phyloP scores from a whole-genome alignment of 1,140 invertebrate species.

The Drosophila aff. region DNA sequence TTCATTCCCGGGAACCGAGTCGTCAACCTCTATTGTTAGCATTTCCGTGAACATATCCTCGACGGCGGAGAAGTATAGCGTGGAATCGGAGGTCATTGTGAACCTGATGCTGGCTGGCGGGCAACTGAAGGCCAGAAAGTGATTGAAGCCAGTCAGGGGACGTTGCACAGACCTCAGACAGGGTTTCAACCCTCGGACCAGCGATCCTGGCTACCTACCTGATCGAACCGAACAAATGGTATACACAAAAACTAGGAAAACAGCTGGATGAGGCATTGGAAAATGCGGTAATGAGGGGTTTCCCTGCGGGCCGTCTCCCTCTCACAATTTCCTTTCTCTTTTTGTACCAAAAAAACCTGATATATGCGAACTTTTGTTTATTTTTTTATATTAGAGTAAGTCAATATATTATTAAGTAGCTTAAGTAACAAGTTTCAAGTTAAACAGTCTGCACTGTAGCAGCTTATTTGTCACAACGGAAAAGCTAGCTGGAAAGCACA shows the following conservation, averaged over 20 bases:
- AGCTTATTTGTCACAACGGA: constrained; percentile 3
- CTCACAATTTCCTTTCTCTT: neutral
- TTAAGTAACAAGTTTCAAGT: neutral
- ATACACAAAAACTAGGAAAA: constrained; percentile 34
- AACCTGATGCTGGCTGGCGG: constrained; percentile 63
- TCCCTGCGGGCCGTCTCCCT: constrained; percentile 31
- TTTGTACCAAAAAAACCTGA: constrained; percentile 8
- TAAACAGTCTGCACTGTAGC: neutral
- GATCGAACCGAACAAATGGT: constrained; percentile 31
- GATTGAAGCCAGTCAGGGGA: constrained; percentile 55
- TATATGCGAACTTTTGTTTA: neutral
- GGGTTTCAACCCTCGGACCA: constrained; percentile 55
- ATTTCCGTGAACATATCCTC: constrained; percentile 65
- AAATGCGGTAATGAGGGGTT: constrained; percentile 51
- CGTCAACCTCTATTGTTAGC: constrained; percentile 21
- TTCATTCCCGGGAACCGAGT: constrained; percentile 5
- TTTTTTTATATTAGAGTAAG: neutral
- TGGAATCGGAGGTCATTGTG: constrained; percentile 60
- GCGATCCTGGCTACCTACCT: constrained; percentile 55
- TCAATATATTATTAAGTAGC: neutral
- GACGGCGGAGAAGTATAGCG: constrained; percentile 60
- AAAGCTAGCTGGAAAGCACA: constrained; percentile 7
- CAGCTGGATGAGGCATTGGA: constrained; percentile 24
- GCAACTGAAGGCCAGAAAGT: constrained; percentile 50
- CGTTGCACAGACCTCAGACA: constrained; percentile 18